Evolutionary conservation across 1,140 invertebrate genomes (phyloP), one percentile per base, ranked within the genome.

Genomic region (Papilio polyxenes): DNA sequence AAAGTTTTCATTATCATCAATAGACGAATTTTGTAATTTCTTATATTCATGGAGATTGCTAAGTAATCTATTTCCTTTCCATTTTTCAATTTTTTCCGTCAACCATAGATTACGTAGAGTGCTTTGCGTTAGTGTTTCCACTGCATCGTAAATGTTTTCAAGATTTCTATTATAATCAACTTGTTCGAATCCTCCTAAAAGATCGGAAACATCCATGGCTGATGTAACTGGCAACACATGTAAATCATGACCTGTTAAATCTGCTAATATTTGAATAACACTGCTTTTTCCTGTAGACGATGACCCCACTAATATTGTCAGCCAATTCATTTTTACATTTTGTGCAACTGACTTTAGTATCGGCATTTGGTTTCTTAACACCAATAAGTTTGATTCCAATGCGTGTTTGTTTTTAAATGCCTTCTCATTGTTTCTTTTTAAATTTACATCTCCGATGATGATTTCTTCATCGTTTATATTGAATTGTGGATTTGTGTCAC

Each of bases 131-230:
- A 91, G 40, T 44, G 86, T 90, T 82, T 92, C 91, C 31, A 94
- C 89, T 87, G 90, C 89, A 74, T 94, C 91, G 81, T 87, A 93
- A 7, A 94, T 74, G 80, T 85, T 93, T 86, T 94, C 92, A 0
- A 93, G 86, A 81, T 91, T 92, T 83, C 92, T 88, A 62, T 93
- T 94, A 78, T 91, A 91, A 77, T 95, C 96, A 85, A 98, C 97
- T 96, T 99, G 99, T 96, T 99, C 98, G 93, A 99, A 99, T 59
- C 98, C 98, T 76, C 99, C 99, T 7, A 99, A 95, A 72, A 99
- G 96, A 92, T 99, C 99, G 0, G 97, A 98, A 0, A 98, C 99
- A 89, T 99, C 99, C 96, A 98, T 99, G 62, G 98, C 97, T 53
- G 98, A 97, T 90, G 98, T 99, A 17, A 99, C 97, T n/a, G 97